Evolutionary conservation across 2,797 vertebrate genomes (phyloP).

Genomic region (Rhabdomys pumilio): DNA sequence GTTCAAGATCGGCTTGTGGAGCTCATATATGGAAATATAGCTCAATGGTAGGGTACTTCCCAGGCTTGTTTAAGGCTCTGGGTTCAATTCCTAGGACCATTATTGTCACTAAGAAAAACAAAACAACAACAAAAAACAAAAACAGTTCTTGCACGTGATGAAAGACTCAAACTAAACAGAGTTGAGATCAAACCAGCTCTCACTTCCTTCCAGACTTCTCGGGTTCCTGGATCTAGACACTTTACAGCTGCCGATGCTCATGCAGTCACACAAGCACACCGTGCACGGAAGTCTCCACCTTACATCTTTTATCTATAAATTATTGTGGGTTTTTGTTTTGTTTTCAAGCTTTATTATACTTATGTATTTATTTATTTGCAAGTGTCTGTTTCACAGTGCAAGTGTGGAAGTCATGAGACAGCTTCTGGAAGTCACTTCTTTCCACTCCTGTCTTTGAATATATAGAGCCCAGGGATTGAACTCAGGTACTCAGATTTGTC

Average conservation of each 20-base stretch:
- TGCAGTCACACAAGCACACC: neutral
- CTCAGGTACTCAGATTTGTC: neutral
- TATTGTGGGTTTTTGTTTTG: neutral
- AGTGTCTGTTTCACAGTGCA: neutral
- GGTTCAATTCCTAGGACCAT: neutral
- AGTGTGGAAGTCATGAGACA: neutral
- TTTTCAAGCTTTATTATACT: neutral
- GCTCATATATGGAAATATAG: neutral
- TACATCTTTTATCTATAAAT: neutral
- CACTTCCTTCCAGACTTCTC: neutral
- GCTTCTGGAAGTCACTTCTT: neutral
- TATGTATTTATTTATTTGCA: neutral
- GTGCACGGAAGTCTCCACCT: neutral
- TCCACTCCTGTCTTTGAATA: neutral
- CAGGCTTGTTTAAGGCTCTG: neutral
- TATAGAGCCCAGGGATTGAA: neutral
- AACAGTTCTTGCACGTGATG: neutral
- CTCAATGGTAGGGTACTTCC: neutral
- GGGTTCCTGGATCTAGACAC: neutral
- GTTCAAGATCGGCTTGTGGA: neutral
- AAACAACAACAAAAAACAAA: neutral
- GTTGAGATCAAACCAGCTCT: neutral
- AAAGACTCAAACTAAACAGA: slow-evolving; percentile 54
- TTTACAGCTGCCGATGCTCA: neutral
- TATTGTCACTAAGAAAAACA: slow-evolving; percentile 18